Base-by-base conservation (phyloP, 2,888 invertebrate species). In the Xestia xanthographa region DNA sequence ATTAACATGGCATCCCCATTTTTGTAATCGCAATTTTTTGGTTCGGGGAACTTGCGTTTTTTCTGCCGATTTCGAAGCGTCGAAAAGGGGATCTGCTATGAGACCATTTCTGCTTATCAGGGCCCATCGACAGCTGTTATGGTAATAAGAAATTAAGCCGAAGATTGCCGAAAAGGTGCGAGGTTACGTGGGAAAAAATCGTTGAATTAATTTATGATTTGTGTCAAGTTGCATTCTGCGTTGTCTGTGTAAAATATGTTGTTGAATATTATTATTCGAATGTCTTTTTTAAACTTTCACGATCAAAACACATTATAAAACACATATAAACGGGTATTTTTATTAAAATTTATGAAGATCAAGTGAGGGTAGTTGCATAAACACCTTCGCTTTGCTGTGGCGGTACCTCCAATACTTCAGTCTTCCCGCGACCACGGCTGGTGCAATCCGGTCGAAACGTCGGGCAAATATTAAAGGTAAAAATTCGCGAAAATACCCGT, bases 1-100 rank as follows among this genome's bases (percentile, higher is more conserved):
- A 88, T 78, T 87, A 78, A 83, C 80, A 77, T 82, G 80, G 62
- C 77, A 66, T 73, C 43, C 66, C 63, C 60, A 72, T 77, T 82
- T 80, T 82, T 79, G 83, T 76, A 76, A 77, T 71, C 66, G 71
- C 63, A 62, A 78, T 80, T 78, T 83, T 83, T 71, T 26, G 67
- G 65, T 72, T 74, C 75, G 50, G 17, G 50, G 34, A 72, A 67
- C 69, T 74, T 80, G 50, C 17, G 50, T 63, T 77, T 75, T 72
- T 66, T 75, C n/a, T 63, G 77, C n/a, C 68, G 62, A 69, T 66
- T 68, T 38, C 48, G 43, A n/a, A 41, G 50, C n/a, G 11, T 34
- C 6, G 63, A 17, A n/a, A 66, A 66, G 1, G 11, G 56, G 70
- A 70, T 80, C 63, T 48, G 70, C 53, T 72, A 1, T 48, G 41